These are phyloP conservation scores for Rafetus swinhoei DNA, from an alignment of 2,113 vertebrate species.

Conservation along the genomic window DNA sequence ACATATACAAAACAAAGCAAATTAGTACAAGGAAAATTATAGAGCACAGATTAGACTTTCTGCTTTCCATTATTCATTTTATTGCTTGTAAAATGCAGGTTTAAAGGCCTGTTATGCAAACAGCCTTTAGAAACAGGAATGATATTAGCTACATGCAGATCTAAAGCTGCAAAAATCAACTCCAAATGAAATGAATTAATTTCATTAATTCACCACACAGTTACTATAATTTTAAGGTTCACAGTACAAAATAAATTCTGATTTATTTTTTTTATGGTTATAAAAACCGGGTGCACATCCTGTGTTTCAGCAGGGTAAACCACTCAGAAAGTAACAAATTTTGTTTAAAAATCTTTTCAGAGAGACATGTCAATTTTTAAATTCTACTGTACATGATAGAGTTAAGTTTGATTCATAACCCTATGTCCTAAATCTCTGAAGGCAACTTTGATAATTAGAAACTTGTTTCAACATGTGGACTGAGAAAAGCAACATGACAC, in stretches of 20 bases:
- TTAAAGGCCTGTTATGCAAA: neutral
- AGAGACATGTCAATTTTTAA: neutral
- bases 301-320: neutral
- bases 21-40: neutral
- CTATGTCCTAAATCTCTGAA: too few relatives aligned
- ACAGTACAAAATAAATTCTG: neutral
- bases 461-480: neutral
- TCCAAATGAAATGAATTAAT: neutral
- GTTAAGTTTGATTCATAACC: neutral
- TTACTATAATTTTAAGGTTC: neutral
- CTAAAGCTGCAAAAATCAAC: neutral
- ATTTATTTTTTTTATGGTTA: neutral
- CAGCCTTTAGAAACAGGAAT: neutral
- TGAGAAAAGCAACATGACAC: neutral
- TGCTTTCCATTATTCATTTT: neutral
- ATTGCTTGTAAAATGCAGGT: neutral
- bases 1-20: neutral
- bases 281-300: neutral
- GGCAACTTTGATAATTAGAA: neutral
- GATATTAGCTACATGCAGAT: neutral
- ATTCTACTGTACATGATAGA: neutral
- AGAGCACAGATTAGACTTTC: neutral
- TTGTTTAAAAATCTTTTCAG: neutral
- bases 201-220: neutral
- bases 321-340: neutral